Conservation (phyloP, 35 echinoderm and acorn worm genomes). For the Anneissia japonica region DNA sequence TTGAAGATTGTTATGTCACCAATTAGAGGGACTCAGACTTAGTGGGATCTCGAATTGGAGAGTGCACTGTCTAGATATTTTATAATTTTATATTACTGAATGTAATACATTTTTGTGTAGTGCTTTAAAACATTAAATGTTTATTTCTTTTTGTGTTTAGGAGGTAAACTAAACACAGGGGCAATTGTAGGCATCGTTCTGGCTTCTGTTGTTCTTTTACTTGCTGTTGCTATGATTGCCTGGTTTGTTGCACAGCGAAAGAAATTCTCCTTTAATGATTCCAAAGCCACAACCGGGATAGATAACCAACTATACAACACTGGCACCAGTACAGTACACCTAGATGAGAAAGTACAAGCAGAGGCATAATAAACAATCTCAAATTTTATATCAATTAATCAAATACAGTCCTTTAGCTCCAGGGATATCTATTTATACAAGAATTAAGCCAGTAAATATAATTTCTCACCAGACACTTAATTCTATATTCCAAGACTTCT, state of each 20-base stretch:
- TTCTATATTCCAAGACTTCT: too few relatives aligned
- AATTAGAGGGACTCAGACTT: too few relatives aligned
- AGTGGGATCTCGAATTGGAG: too few relatives aligned
- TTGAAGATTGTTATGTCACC: too few relatives aligned
- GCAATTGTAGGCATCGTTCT: neutral
- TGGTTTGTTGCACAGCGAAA: neutral
- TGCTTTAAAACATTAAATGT: neutral
- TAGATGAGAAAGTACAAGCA: neutral
- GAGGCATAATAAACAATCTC: neutral
- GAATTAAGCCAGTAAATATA: too few relatives aligned
- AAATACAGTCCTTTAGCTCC: too few relatives aligned
- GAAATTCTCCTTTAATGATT: neutral
- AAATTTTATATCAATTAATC: too few relatives aligned
- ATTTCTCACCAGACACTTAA: too few relatives aligned
- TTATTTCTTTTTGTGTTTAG: neutral
- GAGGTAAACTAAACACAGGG: neutral
- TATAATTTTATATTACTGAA: too few relatives aligned
- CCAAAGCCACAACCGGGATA: neutral
- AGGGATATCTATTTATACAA: too few relatives aligned
- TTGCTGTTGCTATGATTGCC: neutral
- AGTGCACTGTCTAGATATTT: too few relatives aligned
- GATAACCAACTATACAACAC: neutral
- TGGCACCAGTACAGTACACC: neutral
- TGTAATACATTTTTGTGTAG: too few relatives aligned
- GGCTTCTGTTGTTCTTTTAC: neutral